Conservation (phyloP, 2,113 vertebrate genomes). For the Poeciliopsis retropinna region DNA sequence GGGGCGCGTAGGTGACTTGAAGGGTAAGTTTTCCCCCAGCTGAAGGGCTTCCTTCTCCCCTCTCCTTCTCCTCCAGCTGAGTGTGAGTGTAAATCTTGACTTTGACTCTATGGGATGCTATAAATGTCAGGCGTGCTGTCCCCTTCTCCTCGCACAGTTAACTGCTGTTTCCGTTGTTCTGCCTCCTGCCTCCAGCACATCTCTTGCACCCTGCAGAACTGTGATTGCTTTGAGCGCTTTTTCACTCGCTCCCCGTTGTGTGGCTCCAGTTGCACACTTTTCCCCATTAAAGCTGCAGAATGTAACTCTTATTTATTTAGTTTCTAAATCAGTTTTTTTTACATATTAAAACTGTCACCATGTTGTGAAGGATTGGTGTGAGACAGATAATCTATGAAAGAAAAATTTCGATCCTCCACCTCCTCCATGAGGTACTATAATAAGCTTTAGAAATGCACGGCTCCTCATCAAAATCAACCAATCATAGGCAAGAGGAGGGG, state of each 20-base stretch:
- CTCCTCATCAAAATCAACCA: no score
- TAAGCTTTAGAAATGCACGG: no score
- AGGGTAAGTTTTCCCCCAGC: slow-evolving; percentile 67
- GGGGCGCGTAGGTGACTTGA: slow-evolving; percentile 67
- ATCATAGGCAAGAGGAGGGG: no score
- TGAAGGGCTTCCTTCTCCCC: slow-evolving; percentile 58
- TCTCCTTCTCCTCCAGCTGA: slow-evolving; percentile 33
- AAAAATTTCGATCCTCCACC: no score
- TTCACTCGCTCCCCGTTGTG: slow-evolving; percentile 43
- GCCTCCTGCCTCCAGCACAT: slow-evolving; percentile 45
- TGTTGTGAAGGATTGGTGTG: no score
- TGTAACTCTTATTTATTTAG: no score
- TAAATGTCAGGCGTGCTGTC: slow-evolving; percentile 70
- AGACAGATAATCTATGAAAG: no score
- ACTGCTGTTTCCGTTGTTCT: slow-evolving; percentile 71
- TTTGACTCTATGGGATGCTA: slow-evolving; percentile 72
- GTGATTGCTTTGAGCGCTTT: slow-evolving; percentile 68
- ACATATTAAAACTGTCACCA: no score
- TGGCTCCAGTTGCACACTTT: slow-evolving; percentile 17
- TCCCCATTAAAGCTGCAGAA: slow-evolving; percentile 35
- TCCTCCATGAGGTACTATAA: no score
- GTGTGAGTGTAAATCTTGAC: slow-evolving; percentile 74
- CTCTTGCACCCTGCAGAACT: slow-evolving; percentile 57
- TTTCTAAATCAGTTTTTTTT: no score
- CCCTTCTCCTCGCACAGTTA: slow-evolving; percentile 67